Evolutionary conservation across 1,140 invertebrate species (phyloP), one percentile per base, ranked within the genome.

Genomic region (Bombus affinis): DNA sequence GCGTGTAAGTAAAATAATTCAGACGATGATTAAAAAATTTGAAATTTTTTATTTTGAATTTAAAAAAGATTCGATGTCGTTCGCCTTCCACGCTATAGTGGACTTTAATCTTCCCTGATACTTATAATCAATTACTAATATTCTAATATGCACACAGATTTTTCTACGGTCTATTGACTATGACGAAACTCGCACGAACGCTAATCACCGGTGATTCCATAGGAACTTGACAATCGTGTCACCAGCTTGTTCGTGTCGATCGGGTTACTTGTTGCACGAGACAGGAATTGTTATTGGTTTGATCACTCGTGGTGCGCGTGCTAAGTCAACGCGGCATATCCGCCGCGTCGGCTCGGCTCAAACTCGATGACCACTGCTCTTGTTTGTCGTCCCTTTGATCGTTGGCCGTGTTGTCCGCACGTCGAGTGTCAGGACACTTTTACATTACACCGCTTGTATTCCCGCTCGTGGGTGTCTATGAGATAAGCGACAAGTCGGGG

Each of bases 351-450:
- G 71, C 80, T 62, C 73, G 2, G 39, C 42, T 78, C 35, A 42
- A 78, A 57, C 75, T 59, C 74, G 75, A 77, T 78, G 82, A 83
- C 62, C 62, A 37, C 47, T 83, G 82, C 59, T 83, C 82, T 78
- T 83, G 82, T 83, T 83, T 83, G 82, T 71, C 75, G 82, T 78
- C 82, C 65, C 82, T 83, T 83, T 83, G 82, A 78, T 83, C 82
- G 74, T 65, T 74, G 74, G 74, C 32, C 65, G 37, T 78, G 76
- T 78, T 66, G 59, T 5, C 76, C 37, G 62, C 53, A 39, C 70
- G 53, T 68, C 77, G 81, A 75, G 74, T 83, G 82, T 70, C 82
- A 70, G n/a, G 44, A 42, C 82, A 77, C 73, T 83, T 77, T 83
- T 70, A 42, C 73, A 77, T 83, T 70, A 42, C 73, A 70, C 28